phyloP scores from a whole-genome alignment of 1,140 invertebrate genomes.

The Apolygus lucorum region DNA sequence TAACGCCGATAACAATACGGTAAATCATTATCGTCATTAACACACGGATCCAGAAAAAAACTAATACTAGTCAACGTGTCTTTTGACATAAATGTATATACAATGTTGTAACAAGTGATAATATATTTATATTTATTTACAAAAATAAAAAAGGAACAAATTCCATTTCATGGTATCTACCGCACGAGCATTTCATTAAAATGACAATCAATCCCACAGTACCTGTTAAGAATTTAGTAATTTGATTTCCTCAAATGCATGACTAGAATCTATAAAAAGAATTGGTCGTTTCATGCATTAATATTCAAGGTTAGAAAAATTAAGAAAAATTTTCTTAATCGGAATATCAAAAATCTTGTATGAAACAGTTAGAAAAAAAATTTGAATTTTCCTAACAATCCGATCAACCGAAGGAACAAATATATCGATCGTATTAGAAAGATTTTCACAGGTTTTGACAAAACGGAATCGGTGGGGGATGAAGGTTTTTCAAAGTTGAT shows the following conservation, averaged over 20 bases:
- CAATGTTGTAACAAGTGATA: constrained; percentile 23
- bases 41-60: constrained; percentile 12
- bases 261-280: constrained; percentile 18
- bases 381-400: too few relatives aligned
- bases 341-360: too few relatives aligned
- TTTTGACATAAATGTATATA: constrained; percentile 26
- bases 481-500: too few relatives aligned
- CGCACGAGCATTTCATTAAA: too few relatives aligned
- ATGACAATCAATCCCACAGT: too few relatives aligned
- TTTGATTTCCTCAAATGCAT: background rate
- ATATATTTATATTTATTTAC: constrained; percentile 22
- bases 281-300: background rate
- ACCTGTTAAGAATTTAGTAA: background rate
- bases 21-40: background rate
- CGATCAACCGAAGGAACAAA: too few relatives aligned
- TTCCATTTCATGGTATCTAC: constrained; percentile 18
- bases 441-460: too few relatives aligned
- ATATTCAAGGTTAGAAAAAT: background rate
- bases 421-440: too few relatives aligned
- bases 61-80: constrained; percentile 24
- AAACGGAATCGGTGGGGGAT: too few relatives aligned
- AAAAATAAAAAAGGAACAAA: constrained; percentile 6
- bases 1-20: too few relatives aligned
- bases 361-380: too few relatives aligned
- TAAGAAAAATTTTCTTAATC: too few relatives aligned